A percentile compares a stretch with the other conserved stretches of the same genome.
These are phyloP conservation scores for Ginglymostoma cirratum DNA, from an alignment of 2,113 vertebrate species.

Conservation along the genomic window DNA sequence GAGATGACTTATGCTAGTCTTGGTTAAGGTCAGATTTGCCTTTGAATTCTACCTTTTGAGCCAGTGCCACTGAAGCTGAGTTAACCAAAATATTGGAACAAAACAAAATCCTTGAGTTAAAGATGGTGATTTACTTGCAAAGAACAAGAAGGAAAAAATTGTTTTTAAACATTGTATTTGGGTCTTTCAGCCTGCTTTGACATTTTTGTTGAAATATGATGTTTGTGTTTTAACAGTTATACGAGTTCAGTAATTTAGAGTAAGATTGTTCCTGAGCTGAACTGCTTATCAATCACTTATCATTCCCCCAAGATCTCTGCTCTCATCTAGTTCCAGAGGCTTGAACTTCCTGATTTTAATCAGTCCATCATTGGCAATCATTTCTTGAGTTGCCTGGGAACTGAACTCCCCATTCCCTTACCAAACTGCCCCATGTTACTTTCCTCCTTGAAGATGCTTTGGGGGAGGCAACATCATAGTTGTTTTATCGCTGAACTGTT, in stretches of 20 bases:
- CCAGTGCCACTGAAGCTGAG: neutral
- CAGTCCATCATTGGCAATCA: too few relatives aligned
- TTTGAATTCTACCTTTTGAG: constrained; percentile 3
- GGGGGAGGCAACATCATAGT: too few relatives aligned
- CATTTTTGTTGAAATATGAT: neutral
- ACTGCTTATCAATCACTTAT: neutral
- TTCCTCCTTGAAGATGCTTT: too few relatives aligned
- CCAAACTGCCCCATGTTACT: too few relatives aligned
- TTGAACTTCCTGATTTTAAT: too few relatives aligned
- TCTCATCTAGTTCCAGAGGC: too few relatives aligned
- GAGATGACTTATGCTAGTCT: neutral
- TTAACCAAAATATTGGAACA: neutral
- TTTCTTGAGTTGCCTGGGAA: too few relatives aligned
- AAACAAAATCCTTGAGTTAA: neutral
- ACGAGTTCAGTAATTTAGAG: neutral
- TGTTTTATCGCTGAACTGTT: too few relatives aligned
- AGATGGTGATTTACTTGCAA: neutral
- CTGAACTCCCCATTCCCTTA: too few relatives aligned
- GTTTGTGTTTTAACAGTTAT: neutral
- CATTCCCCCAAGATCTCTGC: too few relatives aligned
- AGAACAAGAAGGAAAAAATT: neutral
- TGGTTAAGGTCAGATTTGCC: neutral
- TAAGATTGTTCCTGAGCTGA: neutral
- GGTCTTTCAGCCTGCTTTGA: neutral
- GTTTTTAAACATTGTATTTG: neutral